Evolutionary conservation across 1,140 invertebrate species (phyloP).

Genomic region (Drosophila nasuta): DNA sequence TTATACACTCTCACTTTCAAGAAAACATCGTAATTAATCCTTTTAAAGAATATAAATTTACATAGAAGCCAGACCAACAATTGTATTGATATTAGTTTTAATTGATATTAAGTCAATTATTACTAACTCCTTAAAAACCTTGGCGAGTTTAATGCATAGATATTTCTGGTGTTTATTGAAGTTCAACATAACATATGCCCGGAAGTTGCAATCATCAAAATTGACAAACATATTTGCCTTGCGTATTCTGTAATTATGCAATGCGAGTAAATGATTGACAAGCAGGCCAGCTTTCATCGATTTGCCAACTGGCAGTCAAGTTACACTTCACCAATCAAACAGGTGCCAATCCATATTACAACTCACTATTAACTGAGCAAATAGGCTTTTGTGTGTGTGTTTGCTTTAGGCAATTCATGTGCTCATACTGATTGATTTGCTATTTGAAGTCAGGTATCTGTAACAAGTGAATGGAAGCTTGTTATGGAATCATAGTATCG

Average conservation of each 20-base stretch:
- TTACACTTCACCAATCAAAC: background rate
- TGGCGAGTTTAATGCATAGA: no score
- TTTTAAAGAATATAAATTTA: no score
- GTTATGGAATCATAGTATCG: no score
- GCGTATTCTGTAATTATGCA: background rate
- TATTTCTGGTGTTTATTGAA: no score
- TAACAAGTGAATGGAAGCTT: no score
- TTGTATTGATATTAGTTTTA: no score
- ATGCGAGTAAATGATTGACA: background rate
- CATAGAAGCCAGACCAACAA: no score
- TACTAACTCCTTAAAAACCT: no score
- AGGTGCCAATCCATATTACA: background rate
- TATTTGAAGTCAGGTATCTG: background rate
- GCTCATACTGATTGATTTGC: background rate
- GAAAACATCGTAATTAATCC: no score
- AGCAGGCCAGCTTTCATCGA: background rate
- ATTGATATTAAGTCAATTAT: no score
- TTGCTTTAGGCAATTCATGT: background rate
- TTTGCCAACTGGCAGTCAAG: background rate
- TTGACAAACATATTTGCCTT: background rate
- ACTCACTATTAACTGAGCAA: background rate
- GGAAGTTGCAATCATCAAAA: background rate
- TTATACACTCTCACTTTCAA: background rate
- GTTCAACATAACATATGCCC: background rate
- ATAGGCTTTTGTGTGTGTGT: background rate